Evolutionary conservation across 1,140 invertebrate genomes (phyloP).

Genomic region (Nasonia vitripennis): DNA sequence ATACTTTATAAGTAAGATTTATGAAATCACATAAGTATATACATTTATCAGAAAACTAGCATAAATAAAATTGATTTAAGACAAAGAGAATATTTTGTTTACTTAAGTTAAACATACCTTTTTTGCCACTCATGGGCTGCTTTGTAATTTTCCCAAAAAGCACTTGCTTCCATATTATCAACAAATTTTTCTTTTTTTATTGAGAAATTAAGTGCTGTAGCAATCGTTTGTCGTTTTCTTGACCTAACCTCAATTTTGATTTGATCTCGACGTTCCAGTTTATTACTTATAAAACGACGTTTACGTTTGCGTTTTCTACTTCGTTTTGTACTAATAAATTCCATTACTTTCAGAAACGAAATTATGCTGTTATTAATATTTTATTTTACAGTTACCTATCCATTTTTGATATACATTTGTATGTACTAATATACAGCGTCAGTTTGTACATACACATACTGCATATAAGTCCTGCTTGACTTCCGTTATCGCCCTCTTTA

Average conservation of each 20-base stretch:
- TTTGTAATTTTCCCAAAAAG: slow-evolving; percentile 72
- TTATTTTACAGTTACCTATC: not conserved
- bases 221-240: slow-evolving; percentile 51
- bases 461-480: too few relatives aligned
- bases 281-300: slow-evolving; percentile 56
- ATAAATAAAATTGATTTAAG: slow-evolving; percentile 2
- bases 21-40: not conserved
- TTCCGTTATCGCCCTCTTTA: too few relatives aligned
- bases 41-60: slow-evolving; percentile 1
- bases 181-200: slow-evolving; percentile 27
- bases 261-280: slow-evolving; percentile 55
- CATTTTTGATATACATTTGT: not conserved
- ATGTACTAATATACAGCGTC: too few relatives aligned
- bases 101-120: slow-evolving; percentile 56
- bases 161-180: slow-evolving; percentile 57
- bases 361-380: not conserved
- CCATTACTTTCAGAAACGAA: slow-evolving; percentile 58
- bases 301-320: slow-evolving; percentile 58
- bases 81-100: not conserved
- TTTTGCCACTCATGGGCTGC: slow-evolving; percentile 70
- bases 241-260: slow-evolving; percentile 64
- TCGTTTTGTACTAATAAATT: slow-evolving; percentile 59
- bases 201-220: not conserved
- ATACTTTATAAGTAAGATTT: too few relatives aligned
- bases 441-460: too few relatives aligned